phyloP scores from a whole-genome alignment of 2,797 vertebrate species.

The Perdix hodgsoniae region DNA sequence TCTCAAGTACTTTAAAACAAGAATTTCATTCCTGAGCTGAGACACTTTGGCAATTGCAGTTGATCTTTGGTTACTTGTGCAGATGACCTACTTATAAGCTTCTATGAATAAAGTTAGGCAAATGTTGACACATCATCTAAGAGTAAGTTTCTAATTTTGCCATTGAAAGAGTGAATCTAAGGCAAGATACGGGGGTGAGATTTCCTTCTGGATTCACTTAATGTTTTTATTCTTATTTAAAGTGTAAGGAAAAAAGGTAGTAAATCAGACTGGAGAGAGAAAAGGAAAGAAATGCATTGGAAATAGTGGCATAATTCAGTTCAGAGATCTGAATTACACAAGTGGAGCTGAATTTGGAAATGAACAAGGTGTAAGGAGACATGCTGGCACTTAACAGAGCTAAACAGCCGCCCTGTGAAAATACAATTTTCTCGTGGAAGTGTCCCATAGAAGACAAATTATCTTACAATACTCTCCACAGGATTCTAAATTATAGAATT shows the following conservation, averaged over 20 bases:
- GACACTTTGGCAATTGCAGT: neutral
- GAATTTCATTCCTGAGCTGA: neutral
- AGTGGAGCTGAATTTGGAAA: conserved; percentile 26
- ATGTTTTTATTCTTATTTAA: conserved; percentile 23
- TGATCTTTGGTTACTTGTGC: conserved; percentile 32
- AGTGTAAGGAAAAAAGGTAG: neutral
- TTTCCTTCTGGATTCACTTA: neutral
- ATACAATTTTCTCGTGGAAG: neutral
- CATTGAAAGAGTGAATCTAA: conserved; percentile 17
- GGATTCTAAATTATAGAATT: neutral
- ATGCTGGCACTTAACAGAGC: neutral
- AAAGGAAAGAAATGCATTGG: conserved; percentile 20
- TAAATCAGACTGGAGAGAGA: conserved; percentile 35
- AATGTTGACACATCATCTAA: conserved; percentile 46
- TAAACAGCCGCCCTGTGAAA: neutral
- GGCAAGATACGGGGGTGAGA: neutral
- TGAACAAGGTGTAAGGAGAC: neutral
- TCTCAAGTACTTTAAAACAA: neutral
- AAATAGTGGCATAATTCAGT: conserved; percentile 12
- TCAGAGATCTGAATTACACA: neutral
- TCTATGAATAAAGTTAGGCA: conserved; percentile 48
- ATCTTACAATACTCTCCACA: too few species aligned
- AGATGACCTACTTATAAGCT: conserved; percentile 64
- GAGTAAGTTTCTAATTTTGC: conserved; percentile 52
- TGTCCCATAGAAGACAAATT: neutral